phyloP scores from a whole-genome alignment of 1,140 invertebrate species.

The Pachyrhynchus sulphureomaculatus region DNA sequence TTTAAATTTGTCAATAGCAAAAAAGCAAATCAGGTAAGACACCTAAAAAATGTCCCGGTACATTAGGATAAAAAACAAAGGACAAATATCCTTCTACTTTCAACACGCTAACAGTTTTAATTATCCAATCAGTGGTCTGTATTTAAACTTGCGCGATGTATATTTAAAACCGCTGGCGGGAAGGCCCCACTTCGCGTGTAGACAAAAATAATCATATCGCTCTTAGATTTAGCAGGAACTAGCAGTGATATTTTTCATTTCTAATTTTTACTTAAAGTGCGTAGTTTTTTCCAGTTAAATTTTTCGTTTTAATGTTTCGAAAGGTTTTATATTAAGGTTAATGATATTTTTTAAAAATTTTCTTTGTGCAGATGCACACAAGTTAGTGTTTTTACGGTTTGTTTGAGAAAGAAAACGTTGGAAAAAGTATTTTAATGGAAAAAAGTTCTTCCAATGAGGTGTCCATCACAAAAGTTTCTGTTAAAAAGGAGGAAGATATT shows the following conservation, averaged over 20 bases:
- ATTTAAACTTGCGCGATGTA: constrained; percentile 20
- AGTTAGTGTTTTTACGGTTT: background rate
- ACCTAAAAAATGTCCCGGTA: too few species aligned
- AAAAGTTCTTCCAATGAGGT: constrained; percentile 27
- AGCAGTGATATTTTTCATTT: constrained; percentile 3
- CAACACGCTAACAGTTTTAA: background rate
- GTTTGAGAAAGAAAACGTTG: background rate
- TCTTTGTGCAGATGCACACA: background rate
- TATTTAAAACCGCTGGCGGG: constrained; percentile 30
- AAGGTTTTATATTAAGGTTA: background rate
- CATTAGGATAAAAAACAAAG: too few species aligned
- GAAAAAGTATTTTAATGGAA: constrained; percentile 28
- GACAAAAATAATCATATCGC: constrained; percentile 32
- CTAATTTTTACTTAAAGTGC: constrained; percentile 17
- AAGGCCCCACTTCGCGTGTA: constrained; percentile 29
- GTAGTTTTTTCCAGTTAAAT: constrained; percentile 26
- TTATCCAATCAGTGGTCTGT: background rate
- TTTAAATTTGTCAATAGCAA: too few species aligned
- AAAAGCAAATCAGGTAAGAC: too few species aligned
- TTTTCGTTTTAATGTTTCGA: background rate
- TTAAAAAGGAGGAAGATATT: constrained; percentile 41
- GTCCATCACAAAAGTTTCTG: constrained; percentile 30
- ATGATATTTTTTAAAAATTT: background rate
- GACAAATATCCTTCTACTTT: too few species aligned
- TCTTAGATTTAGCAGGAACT: constrained; percentile 18